phyloP scores from a whole-genome alignment of 2,113 vertebrate genomes.

The Capreolus pygargus region DNA sequence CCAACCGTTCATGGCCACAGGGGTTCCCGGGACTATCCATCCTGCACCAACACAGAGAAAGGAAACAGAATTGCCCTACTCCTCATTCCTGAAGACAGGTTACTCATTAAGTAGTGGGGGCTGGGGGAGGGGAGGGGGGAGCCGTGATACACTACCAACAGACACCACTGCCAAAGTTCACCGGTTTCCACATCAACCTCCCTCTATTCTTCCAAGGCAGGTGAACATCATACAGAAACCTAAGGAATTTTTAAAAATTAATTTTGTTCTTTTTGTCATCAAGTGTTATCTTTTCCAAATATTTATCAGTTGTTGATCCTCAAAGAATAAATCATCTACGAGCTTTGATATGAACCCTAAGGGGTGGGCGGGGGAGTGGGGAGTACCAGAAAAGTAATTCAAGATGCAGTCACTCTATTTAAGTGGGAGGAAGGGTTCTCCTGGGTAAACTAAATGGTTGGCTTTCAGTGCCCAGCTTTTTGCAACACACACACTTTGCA shows the following conservation, averaged over 20 bases:
- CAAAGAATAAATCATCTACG: slow-evolving; percentile 24
- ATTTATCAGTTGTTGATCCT: slow-evolving; percentile 14
- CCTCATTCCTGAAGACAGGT: neutral
- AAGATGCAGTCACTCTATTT: slow-evolving; percentile 25
- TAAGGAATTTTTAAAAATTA: slow-evolving; percentile 14
- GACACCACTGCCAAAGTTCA: neutral
- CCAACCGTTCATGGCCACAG: neutral
- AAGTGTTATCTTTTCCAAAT: slow-evolving; percentile 32
- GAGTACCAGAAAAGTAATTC: neutral
- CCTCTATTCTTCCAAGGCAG: neutral
- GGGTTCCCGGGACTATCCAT: neutral
- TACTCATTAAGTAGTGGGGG: neutral
- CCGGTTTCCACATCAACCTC: neutral
- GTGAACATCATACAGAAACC: neutral
- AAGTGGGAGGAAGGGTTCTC: slow-evolving; percentile 7
- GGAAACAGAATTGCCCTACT: neutral
- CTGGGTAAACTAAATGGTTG: slow-evolving; percentile 19
- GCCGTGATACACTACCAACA: neutral
- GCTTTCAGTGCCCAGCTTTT: slow-evolving; percentile 37
- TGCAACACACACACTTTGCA: slow-evolving; percentile 38
- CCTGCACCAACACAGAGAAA: neutral
- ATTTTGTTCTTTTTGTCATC: slow-evolving; percentile 8
- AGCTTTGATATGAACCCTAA: neutral
- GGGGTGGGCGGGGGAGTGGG: neutral
- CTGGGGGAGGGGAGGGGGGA: too few species aligned